phyloP scores from a whole-genome alignment of 2,797 vertebrate genomes.

The Eospalax fontanierii region DNA sequence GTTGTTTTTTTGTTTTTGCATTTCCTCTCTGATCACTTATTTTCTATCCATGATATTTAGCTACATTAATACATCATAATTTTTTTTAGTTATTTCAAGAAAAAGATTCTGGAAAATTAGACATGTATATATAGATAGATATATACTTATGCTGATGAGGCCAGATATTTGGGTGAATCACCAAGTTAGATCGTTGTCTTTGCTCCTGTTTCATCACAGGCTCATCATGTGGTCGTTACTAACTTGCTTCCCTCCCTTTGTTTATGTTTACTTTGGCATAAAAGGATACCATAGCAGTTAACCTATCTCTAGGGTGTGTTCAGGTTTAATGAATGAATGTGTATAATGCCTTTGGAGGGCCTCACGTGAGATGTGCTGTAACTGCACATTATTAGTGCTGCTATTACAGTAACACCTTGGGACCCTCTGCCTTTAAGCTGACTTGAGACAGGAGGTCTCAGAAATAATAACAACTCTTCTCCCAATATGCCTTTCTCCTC shows the following conservation, averaged over 20 bases:
- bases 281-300: constrained; percentile 80
- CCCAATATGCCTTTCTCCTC: constrained; percentile 57
- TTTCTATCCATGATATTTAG: constrained; percentile 6
- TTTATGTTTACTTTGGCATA: constrained; percentile 82
- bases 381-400: constrained; percentile 74
- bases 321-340: constrained; percentile 84
- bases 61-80: background rate
- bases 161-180: background rate
- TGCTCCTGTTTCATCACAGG: background rate
- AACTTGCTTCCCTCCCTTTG: constrained; percentile 68
- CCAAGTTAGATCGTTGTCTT: background rate
- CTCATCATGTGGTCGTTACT: constrained; percentile 51
- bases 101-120: constrained; percentile 46
- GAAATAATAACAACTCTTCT: constrained; percentile 80
- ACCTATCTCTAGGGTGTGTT: constrained; percentile 83
- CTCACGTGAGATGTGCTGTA: constrained; percentile 66
- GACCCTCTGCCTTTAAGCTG: constrained; percentile 75
- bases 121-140: background rate
- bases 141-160: background rate
- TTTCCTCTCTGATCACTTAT: constrained; percentile 36
- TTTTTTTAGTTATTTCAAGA: constrained; percentile 61
- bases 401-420: constrained; percentile 73
- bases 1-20: constrained; percentile 12
- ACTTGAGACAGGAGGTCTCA: constrained; percentile 76
- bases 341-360: constrained; percentile 62